Percentiles rank a stretch among this genome's conserved stretches.
Evolutionary conservation across 1,140 invertebrate genomes (phyloP).

Genomic region (Heterodera carotae): DNA sequence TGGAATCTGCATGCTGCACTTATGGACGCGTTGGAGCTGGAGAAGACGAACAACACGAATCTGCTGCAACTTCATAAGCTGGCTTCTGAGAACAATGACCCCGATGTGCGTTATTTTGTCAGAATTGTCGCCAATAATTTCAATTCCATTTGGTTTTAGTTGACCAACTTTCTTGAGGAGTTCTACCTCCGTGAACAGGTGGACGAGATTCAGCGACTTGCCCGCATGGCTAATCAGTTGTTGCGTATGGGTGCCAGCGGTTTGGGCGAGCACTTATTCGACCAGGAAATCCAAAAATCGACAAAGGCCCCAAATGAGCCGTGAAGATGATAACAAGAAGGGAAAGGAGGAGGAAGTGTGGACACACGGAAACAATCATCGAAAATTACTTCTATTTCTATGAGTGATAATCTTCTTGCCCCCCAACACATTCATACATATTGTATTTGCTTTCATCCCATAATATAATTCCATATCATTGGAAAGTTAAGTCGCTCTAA

Average conservation of each 20-base stretch:
- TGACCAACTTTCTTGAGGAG: constrained; percentile 57
- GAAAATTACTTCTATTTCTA: too few relatives aligned
- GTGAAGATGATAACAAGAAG: too few relatives aligned
- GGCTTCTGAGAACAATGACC: constrained; percentile 73
- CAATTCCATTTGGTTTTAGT: constrained; percentile 36
- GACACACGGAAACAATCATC: too few relatives aligned
- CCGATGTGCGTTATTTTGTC: constrained; percentile 67
- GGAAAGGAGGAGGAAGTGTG: too few relatives aligned
- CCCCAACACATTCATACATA: too few relatives aligned
- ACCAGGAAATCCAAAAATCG: constrained; percentile 69
- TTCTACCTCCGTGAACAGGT: constrained; percentile 67
- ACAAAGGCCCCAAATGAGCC: too few relatives aligned
- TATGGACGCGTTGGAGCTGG: constrained; percentile 74
- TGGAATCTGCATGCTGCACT: constrained; percentile 73
- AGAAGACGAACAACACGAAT: constrained; percentile 78
- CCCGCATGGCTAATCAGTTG: constrained; percentile 75
- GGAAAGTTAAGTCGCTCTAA: too few relatives aligned
- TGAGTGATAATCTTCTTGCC: too few relatives aligned
- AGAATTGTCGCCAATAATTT: not conserved
- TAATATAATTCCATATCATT: too few relatives aligned
- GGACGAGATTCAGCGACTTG: constrained; percentile 76
- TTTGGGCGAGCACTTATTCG: constrained; percentile 74
- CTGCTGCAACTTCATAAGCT: constrained; percentile 74
- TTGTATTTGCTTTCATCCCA: too few relatives aligned
- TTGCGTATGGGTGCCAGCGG: constrained; percentile 71